A percentile compares a stretch with the other conserved stretches of the same genome.
Conservation (phyloP, 2,113 vertebrate species). For the Panthera uncia region DNA sequence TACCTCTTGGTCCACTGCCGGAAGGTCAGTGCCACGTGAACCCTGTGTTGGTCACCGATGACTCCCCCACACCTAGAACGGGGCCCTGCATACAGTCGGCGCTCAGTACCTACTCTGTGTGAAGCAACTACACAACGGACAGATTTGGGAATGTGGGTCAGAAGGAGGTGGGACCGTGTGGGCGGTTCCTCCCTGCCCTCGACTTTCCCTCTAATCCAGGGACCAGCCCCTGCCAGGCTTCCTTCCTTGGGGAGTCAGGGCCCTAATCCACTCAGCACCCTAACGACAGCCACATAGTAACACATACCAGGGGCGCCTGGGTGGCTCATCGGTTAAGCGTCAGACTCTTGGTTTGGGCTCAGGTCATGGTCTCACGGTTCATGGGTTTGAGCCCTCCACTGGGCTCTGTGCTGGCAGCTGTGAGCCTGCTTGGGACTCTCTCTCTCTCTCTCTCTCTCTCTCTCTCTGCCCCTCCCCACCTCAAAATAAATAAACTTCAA, state of each 20-base stretch:
- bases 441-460: too few relatives aligned
- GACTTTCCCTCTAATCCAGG: background rate
- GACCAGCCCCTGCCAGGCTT: fast-evolving
- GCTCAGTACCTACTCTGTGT: background rate
- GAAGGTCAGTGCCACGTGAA: background rate
- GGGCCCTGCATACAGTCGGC: background rate
- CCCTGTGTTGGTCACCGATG: background rate
- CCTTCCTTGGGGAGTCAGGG: background rate
- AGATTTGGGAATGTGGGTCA: background rate
- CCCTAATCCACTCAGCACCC: background rate
- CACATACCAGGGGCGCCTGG: too few relatives aligned
- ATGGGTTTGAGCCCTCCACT: too few relatives aligned
- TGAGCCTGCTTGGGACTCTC: too few relatives aligned
- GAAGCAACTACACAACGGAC: background rate
- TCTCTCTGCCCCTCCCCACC: too few relatives aligned
- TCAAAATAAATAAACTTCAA: too few relatives aligned
- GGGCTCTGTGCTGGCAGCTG: too few relatives aligned
- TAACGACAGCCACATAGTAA: fast-evolving
- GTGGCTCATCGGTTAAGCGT: too few relatives aligned
- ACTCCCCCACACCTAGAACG: background rate
- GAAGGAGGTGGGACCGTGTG: fast-evolving
- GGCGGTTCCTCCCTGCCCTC: background rate
- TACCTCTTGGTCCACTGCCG: fast-evolving
- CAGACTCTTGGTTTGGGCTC: too few relatives aligned
- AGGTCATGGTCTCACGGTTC: too few relatives aligned